Evolutionary conservation across 2,888 invertebrate genomes (phyloP), one percentile per base, ranked within the genome.

Genomic region (Agrotis segetum): DNA sequence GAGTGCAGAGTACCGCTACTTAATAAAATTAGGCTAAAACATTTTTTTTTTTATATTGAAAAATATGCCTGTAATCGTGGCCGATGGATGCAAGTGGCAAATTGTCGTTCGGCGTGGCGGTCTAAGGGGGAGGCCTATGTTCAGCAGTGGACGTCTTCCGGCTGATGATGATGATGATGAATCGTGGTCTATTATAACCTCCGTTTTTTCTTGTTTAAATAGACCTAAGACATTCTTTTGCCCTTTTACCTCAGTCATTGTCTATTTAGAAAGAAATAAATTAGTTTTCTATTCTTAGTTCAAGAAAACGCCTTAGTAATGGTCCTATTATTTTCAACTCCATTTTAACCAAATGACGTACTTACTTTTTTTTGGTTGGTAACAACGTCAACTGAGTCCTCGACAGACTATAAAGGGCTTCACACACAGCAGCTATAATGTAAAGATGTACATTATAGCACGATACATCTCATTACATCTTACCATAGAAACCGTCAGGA

Each of bases 261-360:
- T 21, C 4, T 52, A n/a, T 46, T 34, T 47, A 13, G 1, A 34
- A 47, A 16, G 13, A 16, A 40, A n/a, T 0, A 55, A 16, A 40
- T 24, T n/a, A 17, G 3, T 55, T 6, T n/a, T 44, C 2, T 44
- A 52, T 52, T 47, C 13, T 63, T 34, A 46, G 16, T 34, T 17
- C 0, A 7, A 40, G 34, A 60, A 70, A 21, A 34, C 46, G 24
- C 17, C 29, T 44, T 16, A 29, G 2, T 53, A 70, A 62, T 63
- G 55, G 52, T 64, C 5, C 47, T 16, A 24, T 64, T 56, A 60
- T 63, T 55, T 55, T 62, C 7, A 47, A 9, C 21, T 47, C 59
- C 47, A 67, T 68, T 71, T 4, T 14, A 69, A 74, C 16, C 40
- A 59, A 72, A 59, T 82, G 53, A 63, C 50, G 50, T 34, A 59